Percentiles rank a stretch among this genome's conserved stretches.
These are phyloP conservation scores for Halictus ligatus DNA, from an alignment of 2,888 invertebrate species.

Conservation along the genomic window DNA sequence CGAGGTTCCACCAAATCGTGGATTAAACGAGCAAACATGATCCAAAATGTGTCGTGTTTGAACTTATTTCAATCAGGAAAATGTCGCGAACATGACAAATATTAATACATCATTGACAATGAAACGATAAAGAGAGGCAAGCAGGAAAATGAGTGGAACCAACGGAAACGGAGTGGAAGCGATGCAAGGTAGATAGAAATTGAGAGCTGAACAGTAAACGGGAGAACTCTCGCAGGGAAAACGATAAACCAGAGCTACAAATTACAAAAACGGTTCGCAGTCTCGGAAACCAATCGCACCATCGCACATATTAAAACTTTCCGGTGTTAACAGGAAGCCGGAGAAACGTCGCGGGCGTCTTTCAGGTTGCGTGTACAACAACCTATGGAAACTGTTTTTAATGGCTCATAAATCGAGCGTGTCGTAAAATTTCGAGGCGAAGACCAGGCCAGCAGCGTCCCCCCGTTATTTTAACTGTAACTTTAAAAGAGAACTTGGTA, in stretches of 20 bases:
- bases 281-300: not conserved
- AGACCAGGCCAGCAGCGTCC: not conserved
- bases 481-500: slow-evolving; percentile 36
- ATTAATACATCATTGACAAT: no score
- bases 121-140: no score
- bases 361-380: not conserved
- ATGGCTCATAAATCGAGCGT: not conserved
- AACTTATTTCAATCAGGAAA: no score
- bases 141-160: no score
- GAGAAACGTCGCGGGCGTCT: not conserved
- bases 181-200: no score
- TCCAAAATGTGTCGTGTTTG: no score
- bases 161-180: no score
- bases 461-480: not conserved
- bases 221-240: not conserved
- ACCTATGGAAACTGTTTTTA: not conserved
- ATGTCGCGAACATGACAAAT: no score
- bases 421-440: slow-evolving; percentile 3
- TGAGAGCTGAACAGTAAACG: no score
- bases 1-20: no score
- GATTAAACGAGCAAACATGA: no score
- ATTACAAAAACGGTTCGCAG: not conserved
- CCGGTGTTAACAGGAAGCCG: not conserved
- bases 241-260: not conserved
- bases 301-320: not conserved